Evolutionary conservation across 2,888 invertebrate genomes (phyloP), one percentile per base, ranked within the genome.

Genomic region (Drosophila neotestacea): DNA sequence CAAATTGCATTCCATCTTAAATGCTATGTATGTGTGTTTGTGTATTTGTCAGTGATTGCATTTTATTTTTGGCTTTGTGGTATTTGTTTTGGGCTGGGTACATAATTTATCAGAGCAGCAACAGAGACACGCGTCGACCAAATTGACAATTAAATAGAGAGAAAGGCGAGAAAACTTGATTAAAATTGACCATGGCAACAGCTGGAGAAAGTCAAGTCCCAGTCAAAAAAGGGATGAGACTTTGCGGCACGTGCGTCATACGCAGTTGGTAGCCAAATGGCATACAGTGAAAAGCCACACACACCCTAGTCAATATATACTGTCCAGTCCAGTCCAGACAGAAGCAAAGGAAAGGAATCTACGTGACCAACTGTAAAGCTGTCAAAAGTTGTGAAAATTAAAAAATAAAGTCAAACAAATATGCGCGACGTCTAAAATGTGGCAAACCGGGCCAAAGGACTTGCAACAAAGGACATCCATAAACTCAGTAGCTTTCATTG

Each of bases 371-470:
- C 84, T 70, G 85, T 62, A 76, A 63, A 73, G 81, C 85, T 85
- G 84, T 85, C 84, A 85, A 85, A 85, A 85, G 81, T 85, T 85
- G 85, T 73, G 84, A 85, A 85, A 85, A 85, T 85, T 85, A 85
- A 85, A 83, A 85, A 85, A 80, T 85, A 85, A 85, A 85, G 73
- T 85, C 85, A 70, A 84, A 80, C 85, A 85, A 85, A 85, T 85
- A 84, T 85, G 84, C 81, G 81, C 71, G 59, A 48, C 36, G 72
- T 68, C 69, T 58, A 75, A 67, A 52, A 55, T 70, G 61, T 56
- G 66, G 56, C 68, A 56, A 42, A 48, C 22, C 6, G 9, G 39
- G n/a, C 38, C 36, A 61, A 50, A 68, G 42, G 48, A 55, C 27
- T 62, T 9, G 28, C 30, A 10, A 51, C 46, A 55, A 65, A 76